Evolutionary conservation across 2,797 vertebrate genomes (phyloP), one percentile per base, ranked within the genome.

Genomic region (Melanotaenia boesemani): DNA sequence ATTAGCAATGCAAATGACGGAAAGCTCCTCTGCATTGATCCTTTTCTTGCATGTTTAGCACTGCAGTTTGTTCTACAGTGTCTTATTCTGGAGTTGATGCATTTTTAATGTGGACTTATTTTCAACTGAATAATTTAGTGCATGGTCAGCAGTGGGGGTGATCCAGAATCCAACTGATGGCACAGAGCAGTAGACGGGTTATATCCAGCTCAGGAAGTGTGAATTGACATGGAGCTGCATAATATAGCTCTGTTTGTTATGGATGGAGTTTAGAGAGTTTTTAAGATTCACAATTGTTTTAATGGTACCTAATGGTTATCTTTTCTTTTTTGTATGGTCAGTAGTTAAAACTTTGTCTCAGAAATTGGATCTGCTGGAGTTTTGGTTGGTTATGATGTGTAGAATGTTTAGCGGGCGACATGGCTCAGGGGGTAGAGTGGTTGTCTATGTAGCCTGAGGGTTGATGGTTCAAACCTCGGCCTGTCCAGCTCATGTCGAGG

Each of bases 61-160:
- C 69, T 84, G 62, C 74, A 89, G 83, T 93, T 94, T 93, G 91
- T 90, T 90, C 83, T 80, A 89, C 86, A 89, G 89, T 87, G 87
- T 91, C 84, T 87, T 89, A 91, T 85, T 93, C 80, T 68, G 81
- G 82, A 93, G 86, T 85, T 83, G 46, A 91, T 94, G 90, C 90
- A 94, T 93, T 92, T 94, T 94, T 93, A 93, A 93, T 93, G 92
- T 88, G 85, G 89, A 90, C 92, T 94, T 93, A 93, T 92, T 92
- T 93, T 89, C 82, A 91, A 55, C 73, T 94, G 91, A 94, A 94
- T 95, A 94, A 95, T 95, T 94, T 91, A 94, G 86, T 86, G 89
- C 87, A 77, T 76, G 84, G 90, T 92, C 92, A 92, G 89, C 89
- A 92, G 86, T 74, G 61, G 79, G 80, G 85, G 86, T 84, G 77